A percentile compares a stretch with the other conserved stretches of the same genome.
These are phyloP conservation scores for Blastomussa wellsi DNA, from an alignment of 92 coral and sea anemone species.

Conservation along the genomic window DNA sequence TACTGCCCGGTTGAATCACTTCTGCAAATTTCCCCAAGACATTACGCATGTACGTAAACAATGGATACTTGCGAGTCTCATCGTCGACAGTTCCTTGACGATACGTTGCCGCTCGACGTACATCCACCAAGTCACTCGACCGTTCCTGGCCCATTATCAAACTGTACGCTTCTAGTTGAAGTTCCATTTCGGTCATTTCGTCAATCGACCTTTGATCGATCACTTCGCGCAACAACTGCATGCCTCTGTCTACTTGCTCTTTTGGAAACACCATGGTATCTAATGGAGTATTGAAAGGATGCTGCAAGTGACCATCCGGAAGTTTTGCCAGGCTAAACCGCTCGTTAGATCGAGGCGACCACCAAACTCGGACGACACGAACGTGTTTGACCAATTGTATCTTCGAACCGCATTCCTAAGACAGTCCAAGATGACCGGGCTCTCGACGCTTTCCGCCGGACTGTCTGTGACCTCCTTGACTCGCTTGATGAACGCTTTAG, in stretches of 20 bases:
- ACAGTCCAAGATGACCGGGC: background rate
- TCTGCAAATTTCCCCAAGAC: slow-evolving; percentile 6
- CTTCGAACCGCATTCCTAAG: background rate
- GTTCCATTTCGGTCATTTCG: background rate
- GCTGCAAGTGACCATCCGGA: background rate
- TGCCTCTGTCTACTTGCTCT: slow-evolving; percentile 7
- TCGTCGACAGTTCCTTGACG: slow-evolving; percentile 7
- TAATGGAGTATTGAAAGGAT: background rate
- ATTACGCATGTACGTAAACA: slow-evolving; percentile 1
- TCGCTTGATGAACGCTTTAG: background rate
- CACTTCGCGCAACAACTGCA: background rate
- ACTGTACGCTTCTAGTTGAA: slow-evolving; percentile 12
- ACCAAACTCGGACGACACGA: background rate
- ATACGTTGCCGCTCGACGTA: background rate
- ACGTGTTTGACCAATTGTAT: background rate
- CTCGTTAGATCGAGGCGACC: slow-evolving; percentile 7
- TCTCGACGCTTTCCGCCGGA: background rate
- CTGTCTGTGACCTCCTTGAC: background rate
- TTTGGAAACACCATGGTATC: slow-evolving; percentile 18
- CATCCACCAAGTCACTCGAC: background rate
- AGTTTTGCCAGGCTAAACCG: slow-evolving; percentile 9
- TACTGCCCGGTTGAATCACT: background rate
- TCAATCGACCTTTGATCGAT: background rate
- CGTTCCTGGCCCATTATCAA: background rate
- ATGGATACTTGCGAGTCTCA: slow-evolving; percentile 17